These are phyloP conservation scores for Thrips palmi DNA, from an alignment of 1,140 invertebrate species.

Conservation along the genomic window DNA sequence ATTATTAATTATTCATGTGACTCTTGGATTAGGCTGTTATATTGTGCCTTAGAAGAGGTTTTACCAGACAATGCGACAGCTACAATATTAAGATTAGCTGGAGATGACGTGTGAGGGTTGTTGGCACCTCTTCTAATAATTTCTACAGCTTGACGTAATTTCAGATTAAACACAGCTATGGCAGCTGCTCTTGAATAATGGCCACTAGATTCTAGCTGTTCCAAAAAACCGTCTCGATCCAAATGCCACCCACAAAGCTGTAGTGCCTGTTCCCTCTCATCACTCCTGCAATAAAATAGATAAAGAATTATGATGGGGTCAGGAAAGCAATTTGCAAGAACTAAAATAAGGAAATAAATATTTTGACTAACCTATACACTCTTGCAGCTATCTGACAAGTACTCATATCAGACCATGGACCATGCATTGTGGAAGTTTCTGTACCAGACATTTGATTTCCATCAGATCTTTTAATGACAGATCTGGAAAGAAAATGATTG, in stretches of 20 bases:
- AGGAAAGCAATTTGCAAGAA: not conserved
- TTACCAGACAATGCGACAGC: conserved; percentile 68
- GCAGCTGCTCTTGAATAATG: conserved; percentile 67
- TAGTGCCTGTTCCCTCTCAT: conserved; percentile 57
- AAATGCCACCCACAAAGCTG: conserved; percentile 75
- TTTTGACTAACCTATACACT: conserved; percentile 28
- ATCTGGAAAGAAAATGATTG: conserved; percentile 18
- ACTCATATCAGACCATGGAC: conserved; percentile 30
- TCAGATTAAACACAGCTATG: conserved; percentile 76
- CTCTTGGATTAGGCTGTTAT: not conserved
- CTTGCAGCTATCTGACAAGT: conserved; percentile 20
- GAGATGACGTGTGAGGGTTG: conserved; percentile 11
- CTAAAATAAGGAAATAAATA: conserved; percentile 7
- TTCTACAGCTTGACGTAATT: conserved; percentile 64
- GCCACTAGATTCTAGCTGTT: conserved; percentile 20
- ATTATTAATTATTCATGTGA: not conserved
- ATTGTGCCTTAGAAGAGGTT: not conserved
- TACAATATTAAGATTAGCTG: conserved; percentile 38
- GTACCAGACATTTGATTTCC: conserved; percentile 19
- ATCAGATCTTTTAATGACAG: conserved; percentile 33
- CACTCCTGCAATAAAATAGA: conserved; percentile 32
- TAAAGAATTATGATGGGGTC: conserved; percentile 3
- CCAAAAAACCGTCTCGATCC: conserved; percentile 32
- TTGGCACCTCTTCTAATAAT: conserved; percentile 52
- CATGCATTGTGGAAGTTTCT: conserved; percentile 33